Percentiles rank a stretch among this genome's conserved stretches.
Evolutionary conservation across 2,888 invertebrate genomes (phyloP).

Genomic region (Drosophila infuscata): DNA sequence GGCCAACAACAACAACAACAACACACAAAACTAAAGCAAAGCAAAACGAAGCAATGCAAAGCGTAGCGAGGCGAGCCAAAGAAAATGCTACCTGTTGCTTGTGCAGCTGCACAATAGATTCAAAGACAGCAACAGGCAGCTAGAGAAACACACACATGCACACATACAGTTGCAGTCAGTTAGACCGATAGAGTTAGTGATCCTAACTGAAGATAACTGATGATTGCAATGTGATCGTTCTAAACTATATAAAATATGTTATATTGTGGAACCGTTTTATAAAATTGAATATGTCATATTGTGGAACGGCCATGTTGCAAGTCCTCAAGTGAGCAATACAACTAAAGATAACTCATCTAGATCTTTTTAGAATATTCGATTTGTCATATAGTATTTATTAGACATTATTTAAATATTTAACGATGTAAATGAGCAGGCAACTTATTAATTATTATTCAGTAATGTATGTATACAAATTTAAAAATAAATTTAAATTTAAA

Average conservation of each 20-base stretch:
- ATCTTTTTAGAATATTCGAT: neutral
- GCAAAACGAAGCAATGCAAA: constrained; percentile 42
- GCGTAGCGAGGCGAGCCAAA: constrained; percentile 13
- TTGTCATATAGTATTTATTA: neutral
- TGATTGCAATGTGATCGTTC: neutral
- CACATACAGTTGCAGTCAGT: constrained; percentile 21
- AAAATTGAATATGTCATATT: neutral
- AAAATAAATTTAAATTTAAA: neutral
- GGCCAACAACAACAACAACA: constrained; percentile 41
- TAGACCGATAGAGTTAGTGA: constrained; percentile 15
- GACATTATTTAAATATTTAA: neutral
- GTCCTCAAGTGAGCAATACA: neutral
- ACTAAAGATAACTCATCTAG: neutral
- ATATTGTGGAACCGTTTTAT: neutral
- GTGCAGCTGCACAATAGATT: constrained; percentile 68
- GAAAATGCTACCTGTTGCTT: constrained; percentile 53
- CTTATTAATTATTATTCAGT: neutral
- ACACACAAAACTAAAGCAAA: constrained; percentile 56
- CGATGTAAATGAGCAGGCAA: neutral
- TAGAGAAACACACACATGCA: constrained; percentile 3
- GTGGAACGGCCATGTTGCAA: neutral
- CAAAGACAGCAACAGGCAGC: constrained; percentile 37
- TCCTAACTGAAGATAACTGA: neutral
- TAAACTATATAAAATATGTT: neutral
- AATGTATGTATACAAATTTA: neutral